These are phyloP conservation scores for Smutsia temminckii DNA, from an alignment of 2,797 vertebrate genomes.

Conservation along the genomic window DNA sequence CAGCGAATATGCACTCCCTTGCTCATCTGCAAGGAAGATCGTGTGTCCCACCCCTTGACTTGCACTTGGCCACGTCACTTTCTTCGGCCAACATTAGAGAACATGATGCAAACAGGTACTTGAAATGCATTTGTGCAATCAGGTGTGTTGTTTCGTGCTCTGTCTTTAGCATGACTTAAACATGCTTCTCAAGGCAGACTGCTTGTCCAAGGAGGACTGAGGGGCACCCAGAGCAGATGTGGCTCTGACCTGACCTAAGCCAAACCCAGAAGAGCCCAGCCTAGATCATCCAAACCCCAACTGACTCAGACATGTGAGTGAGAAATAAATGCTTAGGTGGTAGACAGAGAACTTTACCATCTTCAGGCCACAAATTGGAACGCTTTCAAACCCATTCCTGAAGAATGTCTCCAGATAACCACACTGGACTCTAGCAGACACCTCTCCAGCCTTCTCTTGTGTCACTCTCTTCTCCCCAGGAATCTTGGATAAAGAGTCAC, in stretches of 20 bases:
- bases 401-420: background rate
- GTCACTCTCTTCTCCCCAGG: too few relatives aligned
- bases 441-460: background rate
- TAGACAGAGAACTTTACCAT: background rate
- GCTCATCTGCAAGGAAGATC: fast-evolving
- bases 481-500: background rate
- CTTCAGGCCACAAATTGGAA: background rate
- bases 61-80: background rate
- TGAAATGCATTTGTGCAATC: background rate
- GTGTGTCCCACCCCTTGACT: background rate
- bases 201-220: background rate
- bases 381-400: background rate
- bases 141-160: background rate
- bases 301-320: background rate
- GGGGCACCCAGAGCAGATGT: background rate
- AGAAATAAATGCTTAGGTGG: background rate
- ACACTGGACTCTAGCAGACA: background rate
- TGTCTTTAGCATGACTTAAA: background rate
- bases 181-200: background rate
- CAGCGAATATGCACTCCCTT: background rate
- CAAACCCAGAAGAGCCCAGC: background rate
- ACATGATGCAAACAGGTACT: background rate
- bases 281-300: background rate
- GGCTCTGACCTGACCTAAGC: background rate
- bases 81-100: background rate